Conservation (phyloP, 2,888 invertebrate species). For the Agrenia bidenticulata region DNA sequence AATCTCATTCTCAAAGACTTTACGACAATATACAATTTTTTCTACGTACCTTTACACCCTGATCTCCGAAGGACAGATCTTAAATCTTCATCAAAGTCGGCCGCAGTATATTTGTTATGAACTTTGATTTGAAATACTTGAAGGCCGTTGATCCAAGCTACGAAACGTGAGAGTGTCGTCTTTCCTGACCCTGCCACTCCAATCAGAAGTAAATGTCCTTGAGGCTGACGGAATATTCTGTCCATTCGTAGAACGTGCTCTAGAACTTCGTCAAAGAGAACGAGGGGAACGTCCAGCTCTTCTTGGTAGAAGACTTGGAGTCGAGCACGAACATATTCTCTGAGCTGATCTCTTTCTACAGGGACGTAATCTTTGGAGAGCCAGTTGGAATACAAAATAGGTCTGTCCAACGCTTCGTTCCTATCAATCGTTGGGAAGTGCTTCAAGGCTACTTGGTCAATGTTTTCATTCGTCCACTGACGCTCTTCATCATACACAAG, state of each 20-base stretch:
- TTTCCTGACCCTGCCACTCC: constrained; percentile 99
- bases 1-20: background rate
- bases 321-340: constrained; percentile 95
- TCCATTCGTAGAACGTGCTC: constrained; percentile 98
- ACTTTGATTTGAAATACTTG: constrained; percentile 99
- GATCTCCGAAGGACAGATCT: constrained; percentile 81
- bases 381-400: constrained; percentile 99
- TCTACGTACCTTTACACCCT: constrained; percentile 67
- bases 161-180: constrained; percentile 97
- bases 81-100: constrained; percentile 98
- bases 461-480: constrained; percentile 95
- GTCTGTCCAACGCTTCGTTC: constrained; percentile 83
- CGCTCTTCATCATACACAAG: constrained; percentile 93
- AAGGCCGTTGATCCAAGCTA: constrained; percentile 99
- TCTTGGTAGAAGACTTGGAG: constrained; percentile 97
- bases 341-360: constrained; percentile 88
- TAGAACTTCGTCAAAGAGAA: constrained; percentile 98
- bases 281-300: constrained; percentile 95
- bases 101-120: constrained; percentile 98
- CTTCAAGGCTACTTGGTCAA: constrained; percentile 71
- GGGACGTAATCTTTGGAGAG: constrained; percentile 96
- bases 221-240: constrained; percentile 97
- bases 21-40: background rate
- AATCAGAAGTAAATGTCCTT: constrained; percentile 95
- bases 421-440: constrained; percentile 90